Percentiles rank a stretch among this genome's conserved stretches.
These are phyloP conservation scores for Rhegmatorhina hoffmannsi DNA, from an alignment of 2,113 vertebrate species.

Conservation along the genomic window DNA sequence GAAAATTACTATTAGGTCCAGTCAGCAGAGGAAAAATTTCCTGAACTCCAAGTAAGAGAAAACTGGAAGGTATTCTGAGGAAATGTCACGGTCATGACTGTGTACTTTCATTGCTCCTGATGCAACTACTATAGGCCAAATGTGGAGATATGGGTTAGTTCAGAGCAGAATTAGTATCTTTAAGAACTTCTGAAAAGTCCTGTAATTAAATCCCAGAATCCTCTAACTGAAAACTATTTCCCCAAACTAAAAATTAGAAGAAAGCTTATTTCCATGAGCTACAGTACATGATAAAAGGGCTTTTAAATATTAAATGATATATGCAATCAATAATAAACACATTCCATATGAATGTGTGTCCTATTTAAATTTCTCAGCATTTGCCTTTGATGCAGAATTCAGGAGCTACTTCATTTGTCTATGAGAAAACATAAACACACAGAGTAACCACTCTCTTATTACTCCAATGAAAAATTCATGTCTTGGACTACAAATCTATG, in stretches of 20 bases:
- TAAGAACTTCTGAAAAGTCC: background rate
- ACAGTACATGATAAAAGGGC: background rate
- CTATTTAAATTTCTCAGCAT: background rate
- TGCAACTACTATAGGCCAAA: background rate
- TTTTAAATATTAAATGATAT: conserved; percentile 13
- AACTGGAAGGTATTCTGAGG: background rate
- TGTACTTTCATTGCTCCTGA: background rate
- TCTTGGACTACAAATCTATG: background rate
- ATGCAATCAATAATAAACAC: background rate
- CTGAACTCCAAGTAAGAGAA: background rate
- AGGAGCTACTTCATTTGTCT: background rate
- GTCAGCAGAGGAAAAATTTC: background rate
- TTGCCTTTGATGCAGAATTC: background rate
- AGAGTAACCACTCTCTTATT: background rate
- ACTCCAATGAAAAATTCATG: background rate
- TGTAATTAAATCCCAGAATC: background rate
- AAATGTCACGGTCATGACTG: background rate
- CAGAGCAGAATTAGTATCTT: background rate
- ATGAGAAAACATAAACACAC: background rate
- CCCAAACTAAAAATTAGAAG: background rate
- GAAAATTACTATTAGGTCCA: background rate
- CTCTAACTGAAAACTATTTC: background rate
- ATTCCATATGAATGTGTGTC: background rate
- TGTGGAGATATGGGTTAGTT: background rate
- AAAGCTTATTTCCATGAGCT: background rate